Evolutionary conservation across 2,113 vertebrate species (phyloP).

Genomic region (Muscicapa adusta): DNA sequence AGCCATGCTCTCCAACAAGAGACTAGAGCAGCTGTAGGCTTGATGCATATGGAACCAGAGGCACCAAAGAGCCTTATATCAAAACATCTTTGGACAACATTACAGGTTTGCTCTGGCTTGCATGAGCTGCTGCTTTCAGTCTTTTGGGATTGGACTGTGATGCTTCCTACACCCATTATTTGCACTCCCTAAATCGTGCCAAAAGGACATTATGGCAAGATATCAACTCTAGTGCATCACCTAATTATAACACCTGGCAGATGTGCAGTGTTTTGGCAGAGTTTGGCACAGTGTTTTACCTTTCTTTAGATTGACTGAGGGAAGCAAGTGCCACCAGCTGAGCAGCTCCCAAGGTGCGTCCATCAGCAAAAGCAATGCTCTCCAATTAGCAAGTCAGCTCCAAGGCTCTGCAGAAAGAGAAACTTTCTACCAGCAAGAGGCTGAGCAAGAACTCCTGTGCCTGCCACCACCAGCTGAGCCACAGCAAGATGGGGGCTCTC

Average conservation of each 20-base stretch:
- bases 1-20: not conserved
- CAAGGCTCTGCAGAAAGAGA: not conserved
- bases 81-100: not conserved
- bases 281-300: not conserved
- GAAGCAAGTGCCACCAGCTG: not conserved
- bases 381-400: not conserved
- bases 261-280: not conserved
- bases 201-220: not conserved
- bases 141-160: not conserved
- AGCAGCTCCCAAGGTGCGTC: rapidly evolving
- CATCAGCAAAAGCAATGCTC: not conserved
- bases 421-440: not conserved
- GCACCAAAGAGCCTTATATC: not conserved
- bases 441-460: not conserved
- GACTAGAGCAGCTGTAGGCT: not conserved
- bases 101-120: not conserved
- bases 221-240: not conserved
- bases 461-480: rapidly evolving
- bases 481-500: rapidly evolving
- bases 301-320: not conserved
- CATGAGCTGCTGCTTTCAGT: not conserved
- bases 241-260: not conserved
- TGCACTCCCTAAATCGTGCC: rapidly evolving
- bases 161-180: not conserved
- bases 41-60: not conserved